Evolutionary conservation across 2,797 vertebrate genomes (phyloP).

Genomic region (Lepus townsendii): DNA sequence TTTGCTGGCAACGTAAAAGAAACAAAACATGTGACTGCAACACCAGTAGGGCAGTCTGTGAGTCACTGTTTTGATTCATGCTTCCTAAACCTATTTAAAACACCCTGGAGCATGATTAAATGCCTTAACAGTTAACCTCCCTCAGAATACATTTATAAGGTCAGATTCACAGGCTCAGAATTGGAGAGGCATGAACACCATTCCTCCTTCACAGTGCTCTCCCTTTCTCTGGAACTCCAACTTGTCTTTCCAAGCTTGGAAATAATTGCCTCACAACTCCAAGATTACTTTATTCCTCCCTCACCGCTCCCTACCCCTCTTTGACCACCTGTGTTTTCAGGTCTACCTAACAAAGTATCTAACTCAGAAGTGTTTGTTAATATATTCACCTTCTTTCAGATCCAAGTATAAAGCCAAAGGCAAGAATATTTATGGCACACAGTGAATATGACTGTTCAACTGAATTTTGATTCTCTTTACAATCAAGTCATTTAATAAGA

Average conservation of each 20-base stretch:
- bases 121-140: not conserved
- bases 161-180: not conserved
- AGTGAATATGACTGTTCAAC: not conserved
- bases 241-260: not conserved
- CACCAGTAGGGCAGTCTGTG: not conserved
- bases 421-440: not conserved
- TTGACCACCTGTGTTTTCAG: not conserved
- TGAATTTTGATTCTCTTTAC: conserved; percentile 41
- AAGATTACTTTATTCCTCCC: not conserved
- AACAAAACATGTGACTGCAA: not conserved
- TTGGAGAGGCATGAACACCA: accelerated
- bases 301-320: no score
- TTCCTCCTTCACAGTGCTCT: not conserved
- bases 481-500: conserved; percentile 23
- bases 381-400: not conserved
- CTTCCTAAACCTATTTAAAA: conserved; percentile 19
- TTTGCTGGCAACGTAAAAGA: not conserved
- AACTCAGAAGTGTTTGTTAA: conserved; percentile 24
- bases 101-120: not conserved
- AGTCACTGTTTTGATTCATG: not conserved
- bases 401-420: conserved; percentile 9
- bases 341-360: not conserved
- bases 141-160: not conserved
- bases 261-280: not conserved
- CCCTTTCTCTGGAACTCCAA: not conserved